Evolutionary conservation across 2,888 invertebrate genomes (phyloP).

Genomic region (Penaeus monodon): DNA sequence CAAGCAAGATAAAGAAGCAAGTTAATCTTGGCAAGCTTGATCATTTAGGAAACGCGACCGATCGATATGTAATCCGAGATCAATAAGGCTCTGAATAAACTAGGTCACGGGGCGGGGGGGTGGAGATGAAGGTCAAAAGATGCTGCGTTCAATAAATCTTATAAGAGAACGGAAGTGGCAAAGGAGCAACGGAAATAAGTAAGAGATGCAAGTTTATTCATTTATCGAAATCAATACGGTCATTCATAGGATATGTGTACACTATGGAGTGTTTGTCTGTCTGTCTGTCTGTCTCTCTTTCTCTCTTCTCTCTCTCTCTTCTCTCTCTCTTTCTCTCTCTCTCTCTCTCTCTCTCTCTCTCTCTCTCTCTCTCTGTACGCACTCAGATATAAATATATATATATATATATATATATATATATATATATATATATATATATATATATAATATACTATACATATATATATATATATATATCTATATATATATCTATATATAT

Average conservation of each 20-base stretch:
- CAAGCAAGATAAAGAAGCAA: too few species aligned
- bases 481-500: not conserved
- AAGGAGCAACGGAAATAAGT: too few species aligned
- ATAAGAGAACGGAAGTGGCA: too few species aligned
- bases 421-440: conserved; percentile 8
- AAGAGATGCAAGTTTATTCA: too few species aligned
- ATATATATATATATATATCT: not conserved
- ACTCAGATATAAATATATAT: not conserved
- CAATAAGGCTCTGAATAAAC: too few species aligned
- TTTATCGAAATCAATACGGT: too few species aligned
- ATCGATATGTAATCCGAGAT: too few species aligned
- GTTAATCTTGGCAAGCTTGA: too few species aligned
- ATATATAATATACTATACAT: not conserved
- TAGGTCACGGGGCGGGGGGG: too few species aligned
- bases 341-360: not conserved
- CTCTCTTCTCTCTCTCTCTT: not conserved
- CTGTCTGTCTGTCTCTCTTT: not conserved
- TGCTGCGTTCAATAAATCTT: too few species aligned
- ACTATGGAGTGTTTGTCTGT: not conserved
- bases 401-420: not conserved
- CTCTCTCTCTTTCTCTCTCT: not conserved
- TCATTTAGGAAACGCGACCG: too few species aligned
- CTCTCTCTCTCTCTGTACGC: not conserved
- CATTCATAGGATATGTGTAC: not conserved
- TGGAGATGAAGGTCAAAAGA: too few species aligned